Conservation (phyloP, 2,888 invertebrate genomes). For the Luperina nickerlii region DNA sequence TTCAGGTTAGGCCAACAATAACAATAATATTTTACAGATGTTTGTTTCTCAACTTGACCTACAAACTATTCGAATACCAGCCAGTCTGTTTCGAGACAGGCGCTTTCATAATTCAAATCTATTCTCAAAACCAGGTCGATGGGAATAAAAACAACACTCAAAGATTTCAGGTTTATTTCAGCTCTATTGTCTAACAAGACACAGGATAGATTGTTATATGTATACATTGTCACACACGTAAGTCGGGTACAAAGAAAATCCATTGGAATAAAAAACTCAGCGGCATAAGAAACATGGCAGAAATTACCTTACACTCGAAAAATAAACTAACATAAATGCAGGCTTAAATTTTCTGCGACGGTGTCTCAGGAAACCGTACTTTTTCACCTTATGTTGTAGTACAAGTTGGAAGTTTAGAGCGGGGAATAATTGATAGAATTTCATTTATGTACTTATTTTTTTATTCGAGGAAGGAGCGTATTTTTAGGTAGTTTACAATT, state of each 20-base stretch:
- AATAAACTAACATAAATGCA: constrained; percentile 87
- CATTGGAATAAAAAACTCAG: constrained; percentile 44
- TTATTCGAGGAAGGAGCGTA: neutral
- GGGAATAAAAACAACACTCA: neutral
- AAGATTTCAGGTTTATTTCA: neutral
- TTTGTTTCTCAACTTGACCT: neutral
- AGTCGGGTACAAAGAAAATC: constrained; percentile 46
- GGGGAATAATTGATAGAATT: neutral
- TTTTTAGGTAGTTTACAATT: neutral
- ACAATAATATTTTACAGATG: neutral
- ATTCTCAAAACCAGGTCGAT: neutral
- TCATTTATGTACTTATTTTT: neutral
- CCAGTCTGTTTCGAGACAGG: neutral
- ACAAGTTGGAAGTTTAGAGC: constrained; percentile 52
- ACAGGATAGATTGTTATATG: constrained; percentile 6
- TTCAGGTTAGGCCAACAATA: neutral
- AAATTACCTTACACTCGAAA: constrained; percentile 84
- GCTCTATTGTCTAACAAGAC: constrained; percentile 1
- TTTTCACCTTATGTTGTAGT: constrained; percentile 73
- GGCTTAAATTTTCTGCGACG: constrained; percentile 82
- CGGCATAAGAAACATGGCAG: constrained; percentile 39
- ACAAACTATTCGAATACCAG: neutral
- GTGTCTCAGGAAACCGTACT: constrained; percentile 83
- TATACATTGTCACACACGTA: constrained; percentile 28
- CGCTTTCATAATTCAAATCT: constrained; percentile 12